Conservation (phyloP, 1,140 invertebrate species). For the Macrostomum lignano region DNA sequence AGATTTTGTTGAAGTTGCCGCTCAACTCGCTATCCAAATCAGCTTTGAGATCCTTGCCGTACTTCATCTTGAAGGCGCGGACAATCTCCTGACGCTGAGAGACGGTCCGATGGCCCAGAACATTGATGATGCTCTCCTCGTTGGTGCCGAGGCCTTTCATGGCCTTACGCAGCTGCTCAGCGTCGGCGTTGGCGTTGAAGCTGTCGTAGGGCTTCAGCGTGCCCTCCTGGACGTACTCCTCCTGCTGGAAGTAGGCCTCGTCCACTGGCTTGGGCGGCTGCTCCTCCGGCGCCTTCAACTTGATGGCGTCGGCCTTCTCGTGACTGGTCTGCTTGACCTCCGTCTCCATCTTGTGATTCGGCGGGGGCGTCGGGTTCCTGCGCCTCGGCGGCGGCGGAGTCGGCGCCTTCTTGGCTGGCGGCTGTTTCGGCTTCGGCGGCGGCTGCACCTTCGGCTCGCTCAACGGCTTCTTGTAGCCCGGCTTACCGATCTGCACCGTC, state of each 20-base stretch:
- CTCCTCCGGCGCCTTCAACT: conserved; percentile 5
- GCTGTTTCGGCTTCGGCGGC: too few relatives aligned
- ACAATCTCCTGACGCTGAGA: conserved; percentile 63
- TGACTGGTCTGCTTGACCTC: background rate
- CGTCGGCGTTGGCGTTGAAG: conserved; percentile 20
- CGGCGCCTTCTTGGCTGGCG: conserved; percentile 7
- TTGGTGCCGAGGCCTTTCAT: conserved; percentile 39
- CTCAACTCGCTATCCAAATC: conserved; percentile 25
- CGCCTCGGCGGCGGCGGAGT: conserved; percentile 6
- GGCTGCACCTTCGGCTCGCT: conserved; percentile 5
- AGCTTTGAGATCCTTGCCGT: conserved; percentile 40
- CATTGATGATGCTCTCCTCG: conserved; percentile 62
- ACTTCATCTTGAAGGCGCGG: conserved; percentile 62
- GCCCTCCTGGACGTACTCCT: conserved; percentile 16
- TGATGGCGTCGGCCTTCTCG: background rate
- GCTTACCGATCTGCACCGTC: conserved; percentile 16
- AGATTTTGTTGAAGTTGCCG: conserved; percentile 18
- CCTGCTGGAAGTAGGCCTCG: conserved; percentile 23
- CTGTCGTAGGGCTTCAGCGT: conserved; percentile 16
- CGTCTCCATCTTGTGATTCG: background rate
- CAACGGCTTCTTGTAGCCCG: conserved; percentile 11
- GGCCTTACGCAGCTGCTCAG: conserved; percentile 14
- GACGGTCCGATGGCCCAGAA: conserved; percentile 53
- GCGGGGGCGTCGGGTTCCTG: conserved; percentile 4
- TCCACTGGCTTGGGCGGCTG: conserved; percentile 4